Evolutionary conservation across 2,113 vertebrate species (phyloP).

Genomic region (Leucoraja erinaceus): DNA sequence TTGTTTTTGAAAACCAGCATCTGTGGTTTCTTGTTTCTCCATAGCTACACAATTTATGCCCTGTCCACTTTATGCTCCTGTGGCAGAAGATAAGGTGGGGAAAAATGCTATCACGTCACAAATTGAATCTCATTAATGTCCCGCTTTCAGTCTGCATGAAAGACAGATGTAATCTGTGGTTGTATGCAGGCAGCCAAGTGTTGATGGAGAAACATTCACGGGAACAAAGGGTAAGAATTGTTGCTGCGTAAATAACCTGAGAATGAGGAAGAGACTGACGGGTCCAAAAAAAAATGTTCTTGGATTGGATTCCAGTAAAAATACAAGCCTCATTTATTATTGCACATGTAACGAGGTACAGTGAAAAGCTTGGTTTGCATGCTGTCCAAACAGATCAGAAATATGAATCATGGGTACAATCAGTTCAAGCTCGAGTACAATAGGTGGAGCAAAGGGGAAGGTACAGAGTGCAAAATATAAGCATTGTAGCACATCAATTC

Average conservation of each 20-base stretch:
- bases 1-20: too few species aligned
- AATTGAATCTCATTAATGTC: not conserved
- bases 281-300: not conserved
- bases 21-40: not conserved
- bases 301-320: not conserved
- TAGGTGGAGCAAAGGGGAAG: too few species aligned
- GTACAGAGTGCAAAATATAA: too few species aligned
- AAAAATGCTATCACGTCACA: not conserved
- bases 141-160: not conserved
- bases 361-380: too few species aligned
- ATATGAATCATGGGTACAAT: too few species aligned
- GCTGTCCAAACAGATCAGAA: too few species aligned
- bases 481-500: too few species aligned
- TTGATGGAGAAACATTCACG: not conserved
- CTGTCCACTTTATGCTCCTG: not conserved
- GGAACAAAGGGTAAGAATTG: not conserved
- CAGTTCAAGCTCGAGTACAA: too few species aligned
- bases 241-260: not conserved
- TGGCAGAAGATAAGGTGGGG: not conserved
- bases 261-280: not conserved
- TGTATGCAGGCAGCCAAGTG: not conserved
- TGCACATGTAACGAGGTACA: too few species aligned
- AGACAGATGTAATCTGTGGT: not conserved
- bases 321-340: not conserved
- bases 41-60: not conserved